Percentiles rank a stretch among this genome's conserved stretches.
phyloP scores from a whole-genome alignment of 2,888 invertebrate species.

The Craniophora ligustri region DNA sequence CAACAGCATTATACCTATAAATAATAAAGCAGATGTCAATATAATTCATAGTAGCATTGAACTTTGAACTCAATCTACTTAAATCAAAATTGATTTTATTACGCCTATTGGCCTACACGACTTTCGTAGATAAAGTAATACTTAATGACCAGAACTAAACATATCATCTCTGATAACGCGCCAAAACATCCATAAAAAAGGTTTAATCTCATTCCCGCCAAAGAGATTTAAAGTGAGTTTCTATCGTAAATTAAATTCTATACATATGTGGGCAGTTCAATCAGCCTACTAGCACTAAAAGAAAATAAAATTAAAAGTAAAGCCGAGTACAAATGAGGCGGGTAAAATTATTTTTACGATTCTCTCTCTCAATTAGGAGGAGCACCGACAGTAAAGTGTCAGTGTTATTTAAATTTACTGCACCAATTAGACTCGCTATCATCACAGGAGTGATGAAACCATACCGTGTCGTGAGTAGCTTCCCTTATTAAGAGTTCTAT shows the following conservation, averaged over 20 bases:
- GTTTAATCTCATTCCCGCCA: conserved; percentile 58
- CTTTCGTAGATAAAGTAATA: conserved; percentile 48
- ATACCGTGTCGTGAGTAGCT: conserved; percentile 80
- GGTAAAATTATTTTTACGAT: conserved; percentile 88
- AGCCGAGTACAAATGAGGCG: conserved; percentile 84
- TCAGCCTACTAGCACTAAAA: conserved; percentile 77
- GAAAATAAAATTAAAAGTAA: conserved; percentile 82
- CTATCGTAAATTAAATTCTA: conserved; percentile 76
- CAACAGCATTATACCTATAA: conserved; percentile 23
- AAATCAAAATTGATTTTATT: conserved; percentile 50
- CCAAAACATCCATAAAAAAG: conserved; percentile 60
- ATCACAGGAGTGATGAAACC: conserved; percentile 82
- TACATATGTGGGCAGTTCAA: conserved; percentile 73
- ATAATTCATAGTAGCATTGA: conserved; percentile 30
- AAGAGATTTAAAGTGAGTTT: conserved; percentile 66
- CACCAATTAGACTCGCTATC: conserved; percentile 87
- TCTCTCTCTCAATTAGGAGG: conserved; percentile 86
- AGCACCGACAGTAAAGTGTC: conserved; percentile 84
- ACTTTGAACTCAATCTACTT: conserved; percentile 45
- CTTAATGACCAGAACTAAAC: conserved; percentile 56
- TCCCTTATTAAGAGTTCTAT: conserved; percentile 86
- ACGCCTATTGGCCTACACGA: conserved; percentile 17
- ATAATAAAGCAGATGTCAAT: conserved; percentile 31
- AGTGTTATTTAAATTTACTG: conserved; percentile 88
- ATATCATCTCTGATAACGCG: conserved; percentile 49